phyloP scores from a whole-genome alignment of 2,797 vertebrate genomes.

The Thamnophis elegans region DNA sequence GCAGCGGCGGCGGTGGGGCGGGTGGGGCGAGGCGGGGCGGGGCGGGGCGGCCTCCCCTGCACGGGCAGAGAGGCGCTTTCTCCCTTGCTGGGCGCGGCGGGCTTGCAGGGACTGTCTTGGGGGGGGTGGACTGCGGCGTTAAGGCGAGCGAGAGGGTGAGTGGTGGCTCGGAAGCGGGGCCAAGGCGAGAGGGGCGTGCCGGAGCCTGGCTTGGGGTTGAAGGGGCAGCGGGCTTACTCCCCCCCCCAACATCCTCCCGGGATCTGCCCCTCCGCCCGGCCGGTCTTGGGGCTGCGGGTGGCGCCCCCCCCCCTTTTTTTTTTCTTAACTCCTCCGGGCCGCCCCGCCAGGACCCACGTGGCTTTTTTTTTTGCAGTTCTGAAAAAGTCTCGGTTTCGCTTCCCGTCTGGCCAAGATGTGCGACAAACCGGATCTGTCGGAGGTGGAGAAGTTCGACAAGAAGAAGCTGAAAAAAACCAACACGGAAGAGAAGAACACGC shows the following conservation, averaged over 20 bases:
- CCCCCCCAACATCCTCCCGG: no score
- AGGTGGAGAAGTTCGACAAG: conserved; percentile 77
- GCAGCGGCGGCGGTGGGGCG: no score
- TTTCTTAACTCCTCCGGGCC: not conserved
- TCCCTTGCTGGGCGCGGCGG: no score
- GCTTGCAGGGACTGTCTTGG: no score
- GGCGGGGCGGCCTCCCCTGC: not conserved
- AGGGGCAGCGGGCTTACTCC: accelerated
- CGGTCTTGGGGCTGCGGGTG: not conserved
- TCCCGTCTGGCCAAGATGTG: conserved; percentile 65
- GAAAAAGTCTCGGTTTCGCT: not conserved
- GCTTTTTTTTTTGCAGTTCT: not conserved
- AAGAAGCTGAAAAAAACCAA: conserved; percentile 77
- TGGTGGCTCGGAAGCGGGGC: not conserved
- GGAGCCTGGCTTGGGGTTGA: not conserved
- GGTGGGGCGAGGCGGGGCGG: not conserved
- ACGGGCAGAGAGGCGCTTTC: not conserved
- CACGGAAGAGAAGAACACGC: conserved; percentile 77
- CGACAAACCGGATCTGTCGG: conserved; percentile 76
- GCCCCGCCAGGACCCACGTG: not conserved
- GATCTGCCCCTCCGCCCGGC: no score
- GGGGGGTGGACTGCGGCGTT: no score
- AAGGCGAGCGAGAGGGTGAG: no score
- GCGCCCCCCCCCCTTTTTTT: no score
- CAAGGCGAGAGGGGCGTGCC: not conserved